Percentiles rank a stretch among this genome's conserved stretches.
phyloP scores from a whole-genome alignment of 2,888 invertebrate species.

The Pachliopta kotzebuea region DNA sequence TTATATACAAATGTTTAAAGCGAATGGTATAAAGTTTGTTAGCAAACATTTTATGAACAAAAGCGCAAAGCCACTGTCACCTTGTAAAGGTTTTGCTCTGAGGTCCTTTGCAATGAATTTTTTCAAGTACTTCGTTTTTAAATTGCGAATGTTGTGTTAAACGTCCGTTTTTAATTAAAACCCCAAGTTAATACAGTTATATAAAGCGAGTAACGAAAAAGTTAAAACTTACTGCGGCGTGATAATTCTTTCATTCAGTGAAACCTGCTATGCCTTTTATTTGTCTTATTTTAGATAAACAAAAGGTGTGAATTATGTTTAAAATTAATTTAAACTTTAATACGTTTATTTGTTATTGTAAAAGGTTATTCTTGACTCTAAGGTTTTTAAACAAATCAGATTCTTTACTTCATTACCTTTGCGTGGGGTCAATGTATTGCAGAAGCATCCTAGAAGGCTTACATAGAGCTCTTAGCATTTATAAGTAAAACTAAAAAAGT shows the following conservation, averaged over 20 bases:
- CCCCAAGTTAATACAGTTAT: slow-evolving; percentile 2
- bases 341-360: no score
- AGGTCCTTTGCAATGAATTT: neutral
- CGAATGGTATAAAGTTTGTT: neutral
- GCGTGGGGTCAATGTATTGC: neutral
- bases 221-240: slow-evolving; percentile 1
- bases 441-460: neutral
- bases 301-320: neutral
- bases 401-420: neutral
- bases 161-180: slow-evolving; percentile 8
- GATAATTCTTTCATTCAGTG: slow-evolving; percentile 2
- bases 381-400: neutral
- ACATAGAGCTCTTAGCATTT: neutral
- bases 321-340: no score
- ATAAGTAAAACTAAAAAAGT: neutral
- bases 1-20: neutral
- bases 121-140: neutral
- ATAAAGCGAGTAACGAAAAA: slow-evolving; percentile 4
- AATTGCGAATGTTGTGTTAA: neutral
- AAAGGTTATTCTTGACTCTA: neutral
- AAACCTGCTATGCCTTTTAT: neutral
- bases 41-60: neutral
- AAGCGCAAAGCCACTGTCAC: neutral
- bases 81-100: neutral
- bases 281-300: neutral